phyloP scores from a whole-genome alignment of 2,113 vertebrate genomes.

The Entomyzon cyanotis region DNA sequence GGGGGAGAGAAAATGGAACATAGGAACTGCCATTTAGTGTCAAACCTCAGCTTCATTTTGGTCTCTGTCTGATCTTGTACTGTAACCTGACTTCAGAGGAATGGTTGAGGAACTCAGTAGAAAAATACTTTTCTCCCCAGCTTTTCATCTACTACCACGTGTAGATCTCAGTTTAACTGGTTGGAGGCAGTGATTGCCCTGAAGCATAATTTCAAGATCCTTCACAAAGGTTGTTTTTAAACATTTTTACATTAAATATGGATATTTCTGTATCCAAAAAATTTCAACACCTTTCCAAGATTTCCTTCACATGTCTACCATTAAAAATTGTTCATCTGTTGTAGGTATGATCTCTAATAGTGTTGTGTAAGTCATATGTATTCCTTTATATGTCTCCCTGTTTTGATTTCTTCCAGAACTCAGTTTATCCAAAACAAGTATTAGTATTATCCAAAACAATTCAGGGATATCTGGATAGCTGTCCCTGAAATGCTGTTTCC shows the following conservation, averaged over 20 bases:
- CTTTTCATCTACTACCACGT: background rate
- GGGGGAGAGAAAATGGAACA: background rate
- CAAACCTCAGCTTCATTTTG: background rate
- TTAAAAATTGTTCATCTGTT: background rate
- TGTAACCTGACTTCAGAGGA: background rate
- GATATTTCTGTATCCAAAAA: background rate
- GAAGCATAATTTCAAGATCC: background rate
- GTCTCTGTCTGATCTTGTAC: background rate
- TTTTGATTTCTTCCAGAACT: background rate
- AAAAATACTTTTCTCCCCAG: background rate
- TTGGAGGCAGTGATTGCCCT: background rate
- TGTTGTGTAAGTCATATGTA: background rate
- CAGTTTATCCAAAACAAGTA: background rate
- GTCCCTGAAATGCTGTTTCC: background rate
- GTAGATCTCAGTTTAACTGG: background rate
- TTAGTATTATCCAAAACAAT: background rate
- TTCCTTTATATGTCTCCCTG: background rate
- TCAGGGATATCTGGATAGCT: background rate
- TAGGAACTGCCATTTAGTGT: background rate
- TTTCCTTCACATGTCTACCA: background rate
- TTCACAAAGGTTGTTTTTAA: background rate
- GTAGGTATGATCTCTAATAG: background rate
- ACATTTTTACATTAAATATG: background rate
- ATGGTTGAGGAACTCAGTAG: background rate
- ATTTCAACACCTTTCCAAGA: background rate